phyloP scores from a whole-genome alignment of 2,113 vertebrate species.

The Silurus asotus region DNA sequence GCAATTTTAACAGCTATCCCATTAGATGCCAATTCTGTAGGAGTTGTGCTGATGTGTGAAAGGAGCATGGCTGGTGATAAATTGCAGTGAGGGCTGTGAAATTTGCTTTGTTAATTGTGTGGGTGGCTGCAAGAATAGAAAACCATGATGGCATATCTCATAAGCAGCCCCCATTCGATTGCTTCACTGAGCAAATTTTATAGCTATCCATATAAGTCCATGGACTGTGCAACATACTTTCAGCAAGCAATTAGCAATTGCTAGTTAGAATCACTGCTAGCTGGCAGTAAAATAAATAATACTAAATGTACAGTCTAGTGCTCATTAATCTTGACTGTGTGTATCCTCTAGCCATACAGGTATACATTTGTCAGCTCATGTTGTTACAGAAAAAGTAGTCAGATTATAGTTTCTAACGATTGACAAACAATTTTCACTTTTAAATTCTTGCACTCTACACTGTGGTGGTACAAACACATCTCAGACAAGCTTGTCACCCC shows the following conservation, averaged over 20 bases:
- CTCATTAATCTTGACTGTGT: conserved; percentile 59
- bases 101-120: conserved; percentile 53
- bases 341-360: conserved; percentile 38
- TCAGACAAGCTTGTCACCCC: not conserved
- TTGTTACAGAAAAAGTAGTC: conserved; percentile 54
- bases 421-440: not conserved
- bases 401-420: conserved; percentile 17
- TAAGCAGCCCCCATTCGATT: conserved; percentile 14
- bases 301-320: conserved; percentile 29
- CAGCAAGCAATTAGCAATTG: conserved; percentile 57
- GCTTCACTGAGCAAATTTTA: conserved; percentile 24
- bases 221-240: conserved; percentile 36
- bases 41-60: conserved; percentile 14
- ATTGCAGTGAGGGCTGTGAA: conserved; percentile 47
- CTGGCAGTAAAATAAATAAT: conserved; percentile 43
- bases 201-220: conserved; percentile 29
- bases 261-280: conserved; percentile 56
- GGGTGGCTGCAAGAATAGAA: conserved; percentile 42
- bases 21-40: conserved; percentile 33
- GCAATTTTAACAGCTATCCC: not conserved
- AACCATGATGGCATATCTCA: not conserved
- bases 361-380: conserved; percentile 58
- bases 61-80: conserved; percentile 26
- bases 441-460: not conserved
- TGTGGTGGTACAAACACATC: not conserved